Base-by-base conservation (phyloP, 2,888 invertebrate genomes). In the Eupeodes luniger region DNA sequence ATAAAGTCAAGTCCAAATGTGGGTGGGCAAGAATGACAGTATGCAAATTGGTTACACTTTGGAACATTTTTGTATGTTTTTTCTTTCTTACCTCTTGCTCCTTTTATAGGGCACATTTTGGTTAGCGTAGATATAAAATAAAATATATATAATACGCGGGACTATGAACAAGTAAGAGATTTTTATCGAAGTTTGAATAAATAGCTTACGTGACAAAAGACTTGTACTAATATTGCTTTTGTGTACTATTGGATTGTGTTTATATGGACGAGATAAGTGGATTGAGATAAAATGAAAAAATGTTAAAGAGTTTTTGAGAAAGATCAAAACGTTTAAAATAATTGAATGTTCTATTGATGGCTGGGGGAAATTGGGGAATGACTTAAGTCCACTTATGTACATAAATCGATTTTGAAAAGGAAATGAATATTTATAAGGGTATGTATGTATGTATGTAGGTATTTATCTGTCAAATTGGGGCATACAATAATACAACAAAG, bases 1-100 rank as follows among this genome's bases (percentile, higher is more conserved):
- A 84, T 80, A 84, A 84, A 87, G 87, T 87, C 83, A 84, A 87
- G 83, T 76, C 83, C 87, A 87, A 76, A 72, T 84, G 87, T 77
- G 87, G 84, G 87, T 87, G 87, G 86, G 76, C 87, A 51, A 36
- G 83, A 87, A 57, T 79, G 83, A 70, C 79, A 80, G 76, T 27
- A 80, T 84, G 83, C 80, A 83, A 87, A 87, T 87, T 82, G 75
- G 62, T 74, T 78, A 19, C 55, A 78, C 61, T 78, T 51, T 16
- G 57, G 44, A 34, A 72, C 57, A 72, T n/a, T 59, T 19, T 27
- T 47, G 19, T 19, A 19, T 27, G 3, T 2, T 16, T 44, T 40
- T 40, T 40, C 0, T 40, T 40, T 40, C 9, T 40, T 40, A 40
- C 9, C 9, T 11, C 6, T 47, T 27, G 72, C 9, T 57, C 47